These are phyloP conservation scores for Stenichneumon culpator DNA, from an alignment of 2,888 invertebrate species.

Conservation along the genomic window DNA sequence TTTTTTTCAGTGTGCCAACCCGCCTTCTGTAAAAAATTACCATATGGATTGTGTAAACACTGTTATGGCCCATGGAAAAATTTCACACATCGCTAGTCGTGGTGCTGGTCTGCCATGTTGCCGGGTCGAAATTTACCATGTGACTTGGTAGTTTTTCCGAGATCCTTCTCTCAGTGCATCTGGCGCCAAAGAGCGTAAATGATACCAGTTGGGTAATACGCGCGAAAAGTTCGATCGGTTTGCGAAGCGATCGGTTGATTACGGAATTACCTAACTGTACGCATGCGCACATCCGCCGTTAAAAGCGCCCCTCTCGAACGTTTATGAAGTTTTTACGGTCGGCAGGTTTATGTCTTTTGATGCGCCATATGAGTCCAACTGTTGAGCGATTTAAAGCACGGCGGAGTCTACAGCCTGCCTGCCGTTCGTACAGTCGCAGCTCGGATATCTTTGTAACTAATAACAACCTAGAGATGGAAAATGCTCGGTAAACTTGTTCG, in stretches of 20 bases:
- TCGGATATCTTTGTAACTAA: slow-evolving; percentile 62
- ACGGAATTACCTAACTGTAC: slow-evolving; percentile 59
- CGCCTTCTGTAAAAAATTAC: too few relatives aligned
- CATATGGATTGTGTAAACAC: too few relatives aligned
- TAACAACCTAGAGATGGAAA: slow-evolving; percentile 57
- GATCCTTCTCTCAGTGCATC: neutral
- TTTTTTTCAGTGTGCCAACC: too few relatives aligned
- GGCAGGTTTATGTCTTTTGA: slow-evolving; percentile 79
- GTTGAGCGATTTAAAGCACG: slow-evolving; percentile 76
- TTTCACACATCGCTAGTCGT: too few relatives aligned
- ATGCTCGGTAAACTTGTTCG: slow-evolving; percentile 59
- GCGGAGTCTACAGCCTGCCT: slow-evolving; percentile 27
- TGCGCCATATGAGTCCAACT: slow-evolving; percentile 80
- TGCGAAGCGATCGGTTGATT: slow-evolving; percentile 34
- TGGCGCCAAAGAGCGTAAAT: neutral
- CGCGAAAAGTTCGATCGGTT: neutral
- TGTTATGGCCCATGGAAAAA: too few relatives aligned
- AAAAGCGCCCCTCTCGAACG: slow-evolving; percentile 63
- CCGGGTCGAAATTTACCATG: too few relatives aligned
- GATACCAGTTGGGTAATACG: neutral
- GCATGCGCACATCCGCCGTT: slow-evolving; percentile 62
- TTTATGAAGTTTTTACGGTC: slow-evolving; percentile 77
- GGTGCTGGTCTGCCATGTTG: too few relatives aligned
- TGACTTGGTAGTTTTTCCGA: too few relatives aligned
- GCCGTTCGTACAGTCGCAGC: slow-evolving; percentile 26